Conservation (phyloP, 2,113 vertebrate species). For the Xiphophorus maculatus region DNA sequence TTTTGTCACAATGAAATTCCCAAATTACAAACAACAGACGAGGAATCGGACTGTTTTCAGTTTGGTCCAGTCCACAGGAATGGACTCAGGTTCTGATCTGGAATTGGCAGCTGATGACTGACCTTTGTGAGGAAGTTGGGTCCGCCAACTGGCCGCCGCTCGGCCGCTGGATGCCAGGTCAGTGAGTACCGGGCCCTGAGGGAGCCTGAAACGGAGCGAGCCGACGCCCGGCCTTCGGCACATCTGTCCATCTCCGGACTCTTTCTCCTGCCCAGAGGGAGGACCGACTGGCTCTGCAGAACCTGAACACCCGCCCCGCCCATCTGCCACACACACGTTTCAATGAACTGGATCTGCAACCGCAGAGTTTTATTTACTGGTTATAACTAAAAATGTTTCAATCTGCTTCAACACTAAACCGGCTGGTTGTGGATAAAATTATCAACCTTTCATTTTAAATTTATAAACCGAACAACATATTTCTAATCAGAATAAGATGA, state of each 20-base stretch:
- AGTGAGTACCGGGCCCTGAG: constrained; percentile 66
- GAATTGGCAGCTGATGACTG: constrained; percentile 39
- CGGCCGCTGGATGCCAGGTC: constrained; percentile 65
- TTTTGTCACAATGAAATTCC: no score
- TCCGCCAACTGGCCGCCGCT: constrained; percentile 57
- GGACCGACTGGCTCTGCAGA: constrained; percentile 53
- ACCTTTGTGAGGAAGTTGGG: constrained; percentile 71
- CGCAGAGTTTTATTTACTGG: not conserved
- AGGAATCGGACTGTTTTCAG: no score
- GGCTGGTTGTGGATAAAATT: not conserved
- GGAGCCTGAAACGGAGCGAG: constrained; percentile 68
- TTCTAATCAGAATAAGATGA: no score
- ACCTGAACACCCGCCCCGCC: constrained; percentile 56
- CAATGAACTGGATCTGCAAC: constrained; percentile 21
- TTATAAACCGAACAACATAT: no score
- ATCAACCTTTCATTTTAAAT: no score
- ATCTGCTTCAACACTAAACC: not conserved
- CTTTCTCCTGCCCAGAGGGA: constrained; percentile 75
- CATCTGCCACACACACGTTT: constrained; percentile 65
- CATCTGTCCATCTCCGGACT: constrained; percentile 78
- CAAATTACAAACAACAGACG: no score
- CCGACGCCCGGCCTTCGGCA: constrained; percentile 73
- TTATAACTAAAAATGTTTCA: not conserved
- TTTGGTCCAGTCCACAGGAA: not conserved
- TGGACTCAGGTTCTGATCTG: not conserved